A percentile compares a stretch with the other conserved stretches of the same genome.
Evolutionary conservation across 2,888 invertebrate species (phyloP).

Genomic region (Nycteola revayana): DNA sequence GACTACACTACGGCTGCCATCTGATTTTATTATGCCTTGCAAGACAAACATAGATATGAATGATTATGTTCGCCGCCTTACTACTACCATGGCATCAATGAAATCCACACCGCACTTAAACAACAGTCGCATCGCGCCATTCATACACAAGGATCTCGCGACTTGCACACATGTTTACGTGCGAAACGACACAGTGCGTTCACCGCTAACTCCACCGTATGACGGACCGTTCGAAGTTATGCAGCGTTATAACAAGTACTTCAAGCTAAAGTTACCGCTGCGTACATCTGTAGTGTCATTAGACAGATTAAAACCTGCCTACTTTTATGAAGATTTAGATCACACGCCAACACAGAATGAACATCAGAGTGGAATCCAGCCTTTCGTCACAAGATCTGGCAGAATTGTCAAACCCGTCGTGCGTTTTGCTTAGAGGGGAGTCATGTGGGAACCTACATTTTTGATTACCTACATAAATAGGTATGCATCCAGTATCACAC

Average conservation of each 20-base stretch:
- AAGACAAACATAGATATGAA: not conserved
- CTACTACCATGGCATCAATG: not conserved
- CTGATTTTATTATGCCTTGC: not conserved
- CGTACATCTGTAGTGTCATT: not conserved
- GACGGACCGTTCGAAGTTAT: slow-evolving; percentile 8
- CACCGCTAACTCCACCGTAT: slow-evolving; percentile 8
- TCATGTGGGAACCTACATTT: no score
- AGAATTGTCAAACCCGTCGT: no score
- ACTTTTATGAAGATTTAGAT: not conserved
- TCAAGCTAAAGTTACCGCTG: not conserved
- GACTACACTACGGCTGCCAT: not conserved
- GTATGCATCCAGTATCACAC: no score
- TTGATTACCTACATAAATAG: no score
- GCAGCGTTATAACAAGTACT: not conserved
- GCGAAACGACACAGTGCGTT: slow-evolving; percentile 1
- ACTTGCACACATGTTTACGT: slow-evolving; percentile 1
- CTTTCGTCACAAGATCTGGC: no score
- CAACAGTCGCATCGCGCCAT: not conserved
- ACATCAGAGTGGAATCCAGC: no score
- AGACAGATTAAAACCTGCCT: not conserved
- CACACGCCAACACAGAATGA: no score
- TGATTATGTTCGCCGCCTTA: not conserved
- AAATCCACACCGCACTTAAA: no score
- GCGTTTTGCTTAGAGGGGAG: no score
- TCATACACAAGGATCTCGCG: not conserved